Evolutionary conservation across 1,140 invertebrate species (phyloP).

Genomic region (Diplogasteroides magnus): DNA sequence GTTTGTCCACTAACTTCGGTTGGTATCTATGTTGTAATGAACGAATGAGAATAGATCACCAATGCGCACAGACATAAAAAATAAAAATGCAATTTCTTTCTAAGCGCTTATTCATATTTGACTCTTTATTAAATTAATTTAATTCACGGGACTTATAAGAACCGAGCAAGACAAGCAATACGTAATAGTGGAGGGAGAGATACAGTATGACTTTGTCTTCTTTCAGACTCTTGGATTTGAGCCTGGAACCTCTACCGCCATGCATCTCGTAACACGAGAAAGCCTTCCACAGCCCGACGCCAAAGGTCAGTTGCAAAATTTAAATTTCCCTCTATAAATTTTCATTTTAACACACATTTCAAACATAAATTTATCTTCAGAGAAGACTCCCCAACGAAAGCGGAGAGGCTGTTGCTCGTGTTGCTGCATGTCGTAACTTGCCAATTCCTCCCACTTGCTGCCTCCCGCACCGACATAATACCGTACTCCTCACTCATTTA

Average conservation of each 20-base stretch:
- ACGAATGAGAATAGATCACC: too few species aligned
- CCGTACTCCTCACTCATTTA: neutral
- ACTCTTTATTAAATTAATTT: too few species aligned
- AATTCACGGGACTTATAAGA: too few species aligned
- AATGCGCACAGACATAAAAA: too few species aligned
- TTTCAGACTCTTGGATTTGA: constrained; percentile 76
- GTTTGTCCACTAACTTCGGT: too few species aligned
- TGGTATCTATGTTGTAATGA: too few species aligned
- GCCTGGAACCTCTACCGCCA: constrained; percentile 92
- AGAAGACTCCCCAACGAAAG: constrained; percentile 32
- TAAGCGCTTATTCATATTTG: too few species aligned
- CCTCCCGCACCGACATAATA: neutral
- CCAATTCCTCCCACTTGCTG: too few species aligned
- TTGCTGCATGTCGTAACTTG: constrained; percentile 6
- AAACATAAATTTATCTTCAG: constrained; percentile 20
- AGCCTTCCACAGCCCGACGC: constrained; percentile 97
- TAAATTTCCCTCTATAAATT: constrained; percentile 9
- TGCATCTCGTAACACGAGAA: constrained; percentile 97
- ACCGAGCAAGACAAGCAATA: too few species aligned
- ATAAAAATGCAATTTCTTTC: too few species aligned
- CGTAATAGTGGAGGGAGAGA: too few species aligned
- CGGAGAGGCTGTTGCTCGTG: constrained; percentile 31
- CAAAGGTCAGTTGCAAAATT: constrained; percentile 68
- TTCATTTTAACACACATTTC: constrained; percentile 1
- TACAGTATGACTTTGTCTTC: too few species aligned